Evolutionary conservation across 2,113 vertebrate species (phyloP).

Genomic region (Oceanites oceanicus): DNA sequence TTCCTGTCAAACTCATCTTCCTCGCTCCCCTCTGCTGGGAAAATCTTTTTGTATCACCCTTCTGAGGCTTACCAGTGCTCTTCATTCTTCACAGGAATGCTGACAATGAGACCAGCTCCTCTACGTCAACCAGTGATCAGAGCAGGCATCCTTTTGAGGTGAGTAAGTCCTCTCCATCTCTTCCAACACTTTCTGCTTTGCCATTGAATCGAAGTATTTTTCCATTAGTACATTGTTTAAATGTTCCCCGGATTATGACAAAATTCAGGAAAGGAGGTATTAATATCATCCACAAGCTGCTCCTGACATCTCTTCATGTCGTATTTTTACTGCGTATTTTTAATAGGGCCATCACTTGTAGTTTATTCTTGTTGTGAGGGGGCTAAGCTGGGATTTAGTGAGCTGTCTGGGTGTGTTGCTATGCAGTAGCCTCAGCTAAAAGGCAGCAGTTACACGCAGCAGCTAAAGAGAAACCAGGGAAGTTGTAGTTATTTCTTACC

Average conservation of each 20-base stretch:
- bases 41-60: neutral
- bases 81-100: constrained; percentile 72
- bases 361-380: neutral
- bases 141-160: constrained; percentile 88
- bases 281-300: neutral
- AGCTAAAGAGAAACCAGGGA: neutral
- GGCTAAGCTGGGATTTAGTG: neutral
- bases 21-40: neutral
- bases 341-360: neutral
- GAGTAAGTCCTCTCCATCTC: neutral
- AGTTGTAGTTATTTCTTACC: neutral
- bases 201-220: neutral
- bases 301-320: neutral
- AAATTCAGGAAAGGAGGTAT: neutral
- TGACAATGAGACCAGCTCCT: constrained; percentile 84
- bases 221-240: neutral
- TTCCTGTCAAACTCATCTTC: neutral
- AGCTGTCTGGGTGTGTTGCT: neutral
- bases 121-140: constrained; percentile 79
- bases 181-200: neutral
- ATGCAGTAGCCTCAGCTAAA: neutral
- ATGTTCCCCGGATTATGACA: neutral
- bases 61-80: neutral
- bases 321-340: neutral
- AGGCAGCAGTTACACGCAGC: neutral